Percentiles rank a stretch among this genome's conserved stretches.
phyloP scores from a whole-genome alignment of 2,113 vertebrate species.

The Ictidomys tridecemlineatus region DNA sequence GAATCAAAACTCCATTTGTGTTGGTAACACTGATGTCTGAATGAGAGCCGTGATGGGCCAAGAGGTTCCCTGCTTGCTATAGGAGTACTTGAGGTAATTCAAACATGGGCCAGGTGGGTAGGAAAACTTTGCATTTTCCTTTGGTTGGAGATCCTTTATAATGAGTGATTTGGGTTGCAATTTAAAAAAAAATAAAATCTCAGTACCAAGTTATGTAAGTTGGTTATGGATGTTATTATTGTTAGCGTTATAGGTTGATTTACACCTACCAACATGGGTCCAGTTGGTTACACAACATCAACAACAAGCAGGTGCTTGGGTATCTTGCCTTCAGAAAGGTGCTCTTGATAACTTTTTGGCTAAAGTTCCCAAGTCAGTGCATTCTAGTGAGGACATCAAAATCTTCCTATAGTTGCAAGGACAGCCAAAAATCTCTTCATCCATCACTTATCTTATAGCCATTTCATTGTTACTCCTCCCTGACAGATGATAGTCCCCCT shows the following conservation, averaged over 20 bases:
- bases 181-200: constrained; percentile 1
- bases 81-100: neutral
- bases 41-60: neutral
- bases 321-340: neutral
- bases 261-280: neutral
- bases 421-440: neutral
- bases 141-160: neutral
- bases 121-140: neutral
- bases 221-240: neutral
- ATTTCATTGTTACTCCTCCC: neutral
- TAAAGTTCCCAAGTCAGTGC: neutral
- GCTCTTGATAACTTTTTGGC: neutral
- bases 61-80: neutral
- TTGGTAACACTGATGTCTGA: neutral
- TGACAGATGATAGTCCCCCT: neutral
- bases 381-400: neutral
- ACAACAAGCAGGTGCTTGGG: neutral
- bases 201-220: neutral
- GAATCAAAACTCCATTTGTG: neutral
- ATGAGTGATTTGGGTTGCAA: neutral
- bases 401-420: neutral
- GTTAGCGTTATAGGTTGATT: neutral
- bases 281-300: neutral
- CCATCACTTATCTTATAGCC: neutral
- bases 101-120: neutral